Base-by-base conservation (phyloP, 2,113 vertebrate species). In the Rhinoptilus africanus region DNA sequence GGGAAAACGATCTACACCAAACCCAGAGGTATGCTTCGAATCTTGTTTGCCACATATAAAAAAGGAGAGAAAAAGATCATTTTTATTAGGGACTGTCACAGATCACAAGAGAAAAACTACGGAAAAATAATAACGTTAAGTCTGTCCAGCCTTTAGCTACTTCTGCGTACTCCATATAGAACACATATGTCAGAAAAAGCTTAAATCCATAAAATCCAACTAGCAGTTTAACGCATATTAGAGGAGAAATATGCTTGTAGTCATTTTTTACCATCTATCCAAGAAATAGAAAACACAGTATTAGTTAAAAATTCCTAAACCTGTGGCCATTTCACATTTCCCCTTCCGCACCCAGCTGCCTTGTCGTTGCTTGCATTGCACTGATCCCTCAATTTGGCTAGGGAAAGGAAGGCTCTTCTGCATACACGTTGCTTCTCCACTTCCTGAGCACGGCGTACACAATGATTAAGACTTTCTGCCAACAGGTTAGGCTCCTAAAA, bases 381-480 rank as follows among this genome's bases (percentile, higher is more conserved):
- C 12, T 21, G 16, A 54, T 51, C n/a, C 27, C 28, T 86, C 22
- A 34, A 2, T 56, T 26, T 63, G 21, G 23, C 35, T 17, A 66
- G 17, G 32, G 45, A 80, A 88, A 85, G 19, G 9, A 35, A 53
- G 8, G n/a, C 4, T 85, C 30, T 83, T 86, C 41, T 8, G 9
- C 24, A 47, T 17, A n/a, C 2, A 26, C 8, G n/a, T 47, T n/a
- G 18, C 26, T 76, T 34, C 24, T 43, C 35, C 34, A 32, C 14
- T 5, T 81, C 23, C 47, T 21, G 16, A 82, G 20, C 16, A 50
- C 0, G 0, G 63, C 0, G 0, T 4, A 15, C 7, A 28, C 7
- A 20, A 18, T 1, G 3, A 39, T 73, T 41, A 85, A 50, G 47
- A 53, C 30, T 35, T 71, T 48, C 54, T 67, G 64, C 34, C 41